phyloP scores from a whole-genome alignment of 2,888 invertebrate species.

The Ennomos quercinarius region DNA sequence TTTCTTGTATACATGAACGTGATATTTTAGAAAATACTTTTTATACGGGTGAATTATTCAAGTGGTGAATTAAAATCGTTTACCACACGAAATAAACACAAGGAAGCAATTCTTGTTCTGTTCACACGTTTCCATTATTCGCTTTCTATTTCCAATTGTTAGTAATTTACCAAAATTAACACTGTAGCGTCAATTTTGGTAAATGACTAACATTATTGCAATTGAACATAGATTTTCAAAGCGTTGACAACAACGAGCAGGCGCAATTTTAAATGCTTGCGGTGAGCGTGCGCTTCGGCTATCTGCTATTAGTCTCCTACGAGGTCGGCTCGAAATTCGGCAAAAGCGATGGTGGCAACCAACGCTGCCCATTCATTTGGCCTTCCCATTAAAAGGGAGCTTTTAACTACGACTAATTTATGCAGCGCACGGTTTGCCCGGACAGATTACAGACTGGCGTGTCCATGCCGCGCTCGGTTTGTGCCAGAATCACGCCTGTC shows the following conservation, averaged over 20 bases:
- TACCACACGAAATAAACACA: constrained; percentile 1
- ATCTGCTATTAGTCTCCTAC: constrained; percentile 59
- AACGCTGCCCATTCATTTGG: constrained; percentile 76
- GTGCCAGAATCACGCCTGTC: constrained; percentile 66
- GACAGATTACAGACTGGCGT: constrained; percentile 81
- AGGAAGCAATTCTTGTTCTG: constrained; percentile 2
- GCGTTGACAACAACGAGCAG: constrained; percentile 50
- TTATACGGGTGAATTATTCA: too few relatives aligned
- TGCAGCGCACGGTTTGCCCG: constrained; percentile 75
- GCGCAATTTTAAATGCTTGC: constrained; percentile 67
- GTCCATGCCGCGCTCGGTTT: constrained; percentile 61
- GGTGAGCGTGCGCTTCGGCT: constrained; percentile 54
- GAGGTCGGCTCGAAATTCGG: constrained; percentile 51
- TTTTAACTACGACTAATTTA: constrained; percentile 83
- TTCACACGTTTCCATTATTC: constrained; percentile 14
- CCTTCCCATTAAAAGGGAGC: constrained; percentile 78
- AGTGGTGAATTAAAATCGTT: background rate
- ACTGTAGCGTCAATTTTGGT: too few relatives aligned
- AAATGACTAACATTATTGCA: constrained; percentile 44
- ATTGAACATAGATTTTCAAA: constrained; percentile 52
- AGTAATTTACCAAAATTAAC: constrained; percentile 34
- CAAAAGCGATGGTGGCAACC: constrained; percentile 53
- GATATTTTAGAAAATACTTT: too few relatives aligned
- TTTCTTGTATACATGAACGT: too few relatives aligned
- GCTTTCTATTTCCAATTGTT: constrained; percentile 6